Evolutionary conservation across 2,888 invertebrate species (phyloP), one percentile per base, ranked within the genome.

Genomic region (Cancer borealis): DNA sequence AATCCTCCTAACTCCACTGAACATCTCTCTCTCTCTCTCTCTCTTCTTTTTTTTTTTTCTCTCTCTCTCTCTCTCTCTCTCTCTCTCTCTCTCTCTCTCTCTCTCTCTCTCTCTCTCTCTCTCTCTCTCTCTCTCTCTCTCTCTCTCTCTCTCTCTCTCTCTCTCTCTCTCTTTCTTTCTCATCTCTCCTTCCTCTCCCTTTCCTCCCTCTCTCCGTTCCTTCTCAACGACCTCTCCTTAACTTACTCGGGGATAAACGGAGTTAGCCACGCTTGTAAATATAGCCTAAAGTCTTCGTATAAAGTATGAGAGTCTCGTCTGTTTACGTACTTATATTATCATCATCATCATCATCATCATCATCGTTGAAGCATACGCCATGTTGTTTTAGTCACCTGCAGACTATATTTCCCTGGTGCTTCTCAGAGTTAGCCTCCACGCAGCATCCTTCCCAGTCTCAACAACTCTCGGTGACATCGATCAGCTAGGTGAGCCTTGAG

Each of bases 21-120:
- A n/a, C 17, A 10, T 79, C 73, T 79, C 73, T 79, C 73, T 79
- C 73, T 79, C 73, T 79, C 73, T 79, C 73, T 79, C 73, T 79
- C 73, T 60, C 60, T 90, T 60, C 60, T 30, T 54, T 60, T 54
- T 30, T 90, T 60, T 54, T 60, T 90, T 30, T 90, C 90, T 90
- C 54, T 90, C 60, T 90, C 89, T 47, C 89, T n/a, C 46, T 89
- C 89, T 89, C 49, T 89, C 89, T 89, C 89, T 47, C 89, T 47
- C 46, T 89, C 89, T 47, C 89, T 89, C 21, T 49, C 49, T 49
- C 21, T 49, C 26, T 49, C 47, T 47, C n/a, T 21, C 49, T 47
- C 49, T n/a, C 90, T 49, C 54, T 46, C 54, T 54, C 54, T 90
- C 90, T 90, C 90, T 49, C 91, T 91, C 91, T 90, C 90, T 49